Conservation (phyloP, 2,797 vertebrate species). For the Brachyrhaphis roseni region DNA sequence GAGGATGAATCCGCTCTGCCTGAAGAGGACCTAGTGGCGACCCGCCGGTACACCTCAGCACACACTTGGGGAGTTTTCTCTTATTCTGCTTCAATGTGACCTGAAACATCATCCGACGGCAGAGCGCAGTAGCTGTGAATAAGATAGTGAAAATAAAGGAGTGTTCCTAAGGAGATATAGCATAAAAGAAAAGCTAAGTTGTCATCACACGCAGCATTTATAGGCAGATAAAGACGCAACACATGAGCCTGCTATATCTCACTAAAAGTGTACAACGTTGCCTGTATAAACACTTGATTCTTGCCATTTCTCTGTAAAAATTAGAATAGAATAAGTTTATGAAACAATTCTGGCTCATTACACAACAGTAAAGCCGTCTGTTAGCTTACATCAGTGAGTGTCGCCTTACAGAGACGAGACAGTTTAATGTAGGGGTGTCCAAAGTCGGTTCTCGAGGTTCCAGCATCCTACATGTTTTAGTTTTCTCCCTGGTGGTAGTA, state of each 20-base stretch:
- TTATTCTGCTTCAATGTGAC: neutral
- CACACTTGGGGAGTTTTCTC: neutral
- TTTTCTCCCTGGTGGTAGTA: too few species aligned
- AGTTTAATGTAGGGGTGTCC: too few species aligned
- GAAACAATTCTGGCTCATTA: neutral
- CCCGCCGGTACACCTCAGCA: neutral
- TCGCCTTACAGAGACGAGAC: too few species aligned
- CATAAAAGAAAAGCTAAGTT: neutral
- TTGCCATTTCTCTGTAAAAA: neutral
- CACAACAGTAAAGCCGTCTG: neutral
- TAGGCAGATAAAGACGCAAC: neutral
- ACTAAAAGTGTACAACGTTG: neutral
- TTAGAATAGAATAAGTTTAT: neutral
- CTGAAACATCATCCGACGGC: neutral
- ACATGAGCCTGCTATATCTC: neutral
- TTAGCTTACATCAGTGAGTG: neutral
- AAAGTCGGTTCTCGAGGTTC: too few species aligned
- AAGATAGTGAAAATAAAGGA: neutral
- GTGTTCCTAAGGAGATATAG: neutral
- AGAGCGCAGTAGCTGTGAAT: neutral
- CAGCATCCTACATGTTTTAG: too few species aligned
- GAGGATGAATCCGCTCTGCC: constrained; percentile 80
- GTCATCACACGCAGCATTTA: neutral
- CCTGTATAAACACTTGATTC: neutral
- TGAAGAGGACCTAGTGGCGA: constrained; percentile 66